Conservation (phyloP, 2,113 vertebrate species). For the Collichthys lucidus region DNA sequence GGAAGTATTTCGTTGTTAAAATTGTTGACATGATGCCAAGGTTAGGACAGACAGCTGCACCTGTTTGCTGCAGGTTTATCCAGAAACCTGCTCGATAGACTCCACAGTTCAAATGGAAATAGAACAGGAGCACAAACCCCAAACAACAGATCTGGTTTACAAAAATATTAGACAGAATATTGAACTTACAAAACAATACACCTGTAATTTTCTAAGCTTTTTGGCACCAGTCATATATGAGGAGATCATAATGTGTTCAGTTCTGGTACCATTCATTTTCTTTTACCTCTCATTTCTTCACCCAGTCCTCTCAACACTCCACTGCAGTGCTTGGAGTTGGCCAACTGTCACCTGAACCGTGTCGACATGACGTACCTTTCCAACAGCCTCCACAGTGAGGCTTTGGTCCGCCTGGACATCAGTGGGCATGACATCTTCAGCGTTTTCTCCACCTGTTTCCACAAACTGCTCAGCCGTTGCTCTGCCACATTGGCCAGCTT, state of each 20-base stretch:
- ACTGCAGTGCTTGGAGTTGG: slow-evolving; percentile 89
- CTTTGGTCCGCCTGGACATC: slow-evolving; percentile 89
- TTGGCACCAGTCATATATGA: too few species aligned
- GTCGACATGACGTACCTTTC: slow-evolving; percentile 93
- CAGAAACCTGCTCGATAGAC: slow-evolving; percentile 9
- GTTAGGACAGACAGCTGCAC: slow-evolving; percentile 35
- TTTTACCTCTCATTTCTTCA: slow-evolving; percentile 34
- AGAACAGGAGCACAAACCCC: background rate
- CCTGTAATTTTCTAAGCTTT: background rate
- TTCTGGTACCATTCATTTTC: background rate
- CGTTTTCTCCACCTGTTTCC: slow-evolving; percentile 87
- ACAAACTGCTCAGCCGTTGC: slow-evolving; percentile 88
- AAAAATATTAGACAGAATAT: background rate
- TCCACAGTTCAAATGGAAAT: slow-evolving; percentile 33
- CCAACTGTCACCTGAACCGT: slow-evolving; percentile 89
- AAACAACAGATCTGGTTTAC: background rate
- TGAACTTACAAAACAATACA: background rate
- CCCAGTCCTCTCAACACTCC: slow-evolving; percentile 90
- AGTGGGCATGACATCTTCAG: slow-evolving; percentile 89
- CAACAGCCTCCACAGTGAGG: slow-evolving; percentile 88
- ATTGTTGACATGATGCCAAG: slow-evolving; percentile 50
- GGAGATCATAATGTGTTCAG: background rate
- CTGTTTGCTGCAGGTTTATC: slow-evolving; percentile 4
- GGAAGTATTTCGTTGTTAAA: slow-evolving; percentile 51
- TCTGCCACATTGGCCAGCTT: slow-evolving; percentile 86